A percentile compares a stretch with the other conserved stretches of the same genome.
These are phyloP conservation scores for Orthosia gothica DNA, from an alignment of 2,888 invertebrate genomes.

Conservation along the genomic window DNA sequence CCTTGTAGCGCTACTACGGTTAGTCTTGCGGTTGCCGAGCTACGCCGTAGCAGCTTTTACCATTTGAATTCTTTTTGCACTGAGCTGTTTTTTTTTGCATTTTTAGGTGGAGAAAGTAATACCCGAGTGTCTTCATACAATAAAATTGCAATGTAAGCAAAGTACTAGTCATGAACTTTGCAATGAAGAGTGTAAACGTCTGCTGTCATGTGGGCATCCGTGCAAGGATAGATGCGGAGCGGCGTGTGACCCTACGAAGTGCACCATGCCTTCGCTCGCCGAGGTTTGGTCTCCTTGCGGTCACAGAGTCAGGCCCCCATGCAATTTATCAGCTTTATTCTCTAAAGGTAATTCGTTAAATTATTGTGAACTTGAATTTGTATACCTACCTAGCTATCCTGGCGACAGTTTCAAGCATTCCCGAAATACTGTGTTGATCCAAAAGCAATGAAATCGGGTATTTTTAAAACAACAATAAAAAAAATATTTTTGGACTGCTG, in stretches of 20 bases:
- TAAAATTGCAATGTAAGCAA: constrained; percentile 82
- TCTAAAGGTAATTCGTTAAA: constrained; percentile 1
- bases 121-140: constrained; percentile 84
- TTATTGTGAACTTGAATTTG: constrained; percentile 30
- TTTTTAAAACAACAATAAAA: too few species aligned
- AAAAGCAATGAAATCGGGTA: too few species aligned
- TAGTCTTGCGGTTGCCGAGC: not conserved
- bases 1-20: constrained; percentile 7
- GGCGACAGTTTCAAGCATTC: too few species aligned
- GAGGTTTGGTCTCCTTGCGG: constrained; percentile 86
- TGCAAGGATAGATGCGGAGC: constrained; percentile 83
- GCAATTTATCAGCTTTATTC: constrained; percentile 70
- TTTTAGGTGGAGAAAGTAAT: constrained; percentile 85
- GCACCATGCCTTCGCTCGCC: constrained; percentile 74
- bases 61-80: not conserved
- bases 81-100: not conserved
- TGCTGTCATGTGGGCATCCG: constrained; percentile 88
- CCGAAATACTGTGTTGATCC: too few species aligned
- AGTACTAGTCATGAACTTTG: constrained; percentile 78
- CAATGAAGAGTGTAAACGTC: constrained; percentile 83
- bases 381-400: too few species aligned
- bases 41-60: constrained; percentile 9
- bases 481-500: too few species aligned
- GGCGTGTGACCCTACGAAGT: constrained; percentile 78
- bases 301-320: constrained; percentile 85